Evolutionary conservation across 1,140 invertebrate genomes (phyloP), one percentile per base, ranked within the genome.

Genomic region (Pachyrhynchus sulphureomaculatus): DNA sequence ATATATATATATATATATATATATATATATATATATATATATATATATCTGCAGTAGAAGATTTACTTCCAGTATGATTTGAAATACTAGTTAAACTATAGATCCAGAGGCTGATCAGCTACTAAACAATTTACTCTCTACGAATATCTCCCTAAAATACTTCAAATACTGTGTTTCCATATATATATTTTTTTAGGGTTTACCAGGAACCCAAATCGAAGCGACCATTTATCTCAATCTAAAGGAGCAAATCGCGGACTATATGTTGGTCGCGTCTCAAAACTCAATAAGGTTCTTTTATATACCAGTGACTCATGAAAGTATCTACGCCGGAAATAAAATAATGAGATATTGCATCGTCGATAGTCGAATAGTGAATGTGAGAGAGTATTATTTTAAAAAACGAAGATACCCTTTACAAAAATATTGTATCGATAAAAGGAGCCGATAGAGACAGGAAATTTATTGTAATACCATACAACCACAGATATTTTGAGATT

Each of bases 301-400:
- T 5, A 39, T 75, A 10, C 63, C 64, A 1, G 65, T 72, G 8
- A 74, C 70, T 0, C 65, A 68, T 2, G 56, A 66, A 9, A 55
- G 48, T 21, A 68, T 53, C 26, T 33, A 67, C 13, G 70, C 65
- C 3, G 71, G 71, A 6, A 68, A 73, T 34, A 65, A 63, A 48
- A 61, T 73, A 9, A 45, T 69, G 0, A 45, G 71, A 8, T 75
- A 68, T 34, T 74, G 71, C 45, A 60, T 72, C n/a, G 63, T 68
- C 5, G 52, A 65, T 13, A 47, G 63, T 8, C 55, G 64, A 18
- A 47, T 60, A 39, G 39, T 58, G 1, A 67, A 66, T 9, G 29
- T 61, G 8, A 72, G 69, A 44, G 18, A 18, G 41, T 44, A 44
- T 18, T 17, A 34, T 8, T 59, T 72, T 18, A 64, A 71, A 47